phyloP scores from a whole-genome alignment of 2,888 invertebrate genomes.

The Drosophila koepferae region DNA sequence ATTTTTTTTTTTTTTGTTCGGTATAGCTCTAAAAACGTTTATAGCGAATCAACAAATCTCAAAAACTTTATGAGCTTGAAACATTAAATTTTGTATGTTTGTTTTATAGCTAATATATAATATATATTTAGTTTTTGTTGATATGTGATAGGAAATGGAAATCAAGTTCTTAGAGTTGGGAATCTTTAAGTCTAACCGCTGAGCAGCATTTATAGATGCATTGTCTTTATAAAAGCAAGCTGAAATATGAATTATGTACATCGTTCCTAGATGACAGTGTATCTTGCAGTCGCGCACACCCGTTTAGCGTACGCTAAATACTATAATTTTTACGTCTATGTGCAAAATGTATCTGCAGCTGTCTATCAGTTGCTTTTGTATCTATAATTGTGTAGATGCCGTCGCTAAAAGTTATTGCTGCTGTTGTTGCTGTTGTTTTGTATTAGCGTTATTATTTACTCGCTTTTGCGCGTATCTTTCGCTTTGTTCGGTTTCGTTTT shows the following conservation, averaged over 20 bases:
- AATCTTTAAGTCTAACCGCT: no score
- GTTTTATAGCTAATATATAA: no score
- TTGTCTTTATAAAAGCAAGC: no score
- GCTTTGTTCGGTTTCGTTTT: background rate
- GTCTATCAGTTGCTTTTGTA: constrained; percentile 53
- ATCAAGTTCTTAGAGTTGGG: background rate
- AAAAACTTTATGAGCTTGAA: background rate
- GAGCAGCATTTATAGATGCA: no score
- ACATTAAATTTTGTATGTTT: background rate
- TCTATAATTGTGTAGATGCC: constrained; percentile 34
- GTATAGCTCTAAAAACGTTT: background rate
- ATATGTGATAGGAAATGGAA: background rate
- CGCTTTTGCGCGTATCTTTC: constrained; percentile 35
- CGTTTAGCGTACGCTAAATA: background rate
- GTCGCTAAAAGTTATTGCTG: constrained; percentile 35
- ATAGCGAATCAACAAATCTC: background rate
- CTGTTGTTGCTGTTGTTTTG: constrained; percentile 68
- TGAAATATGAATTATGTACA: no score
- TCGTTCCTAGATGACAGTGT: background rate
- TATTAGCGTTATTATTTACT: constrained; percentile 76
- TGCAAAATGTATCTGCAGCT: constrained; percentile 57
- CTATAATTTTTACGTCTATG: constrained; percentile 19
- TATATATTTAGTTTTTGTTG: background rate
- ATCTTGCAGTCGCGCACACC: background rate
- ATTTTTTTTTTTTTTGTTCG: background rate